phyloP scores from a whole-genome alignment of 2,797 vertebrate species.

The Botia kubotai region DNA sequence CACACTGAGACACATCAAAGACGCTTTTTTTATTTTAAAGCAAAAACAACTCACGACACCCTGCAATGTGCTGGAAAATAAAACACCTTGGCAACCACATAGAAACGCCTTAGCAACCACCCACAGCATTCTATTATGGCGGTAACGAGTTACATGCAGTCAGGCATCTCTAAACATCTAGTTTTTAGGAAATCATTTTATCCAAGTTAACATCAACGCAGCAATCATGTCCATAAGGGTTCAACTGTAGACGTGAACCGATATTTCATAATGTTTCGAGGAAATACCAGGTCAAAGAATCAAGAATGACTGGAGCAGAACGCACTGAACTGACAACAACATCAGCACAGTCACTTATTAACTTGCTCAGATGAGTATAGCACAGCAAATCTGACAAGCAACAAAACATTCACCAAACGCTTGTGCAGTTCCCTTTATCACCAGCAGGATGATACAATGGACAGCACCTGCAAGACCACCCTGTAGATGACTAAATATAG shows the following conservation, averaged over 20 bases:
- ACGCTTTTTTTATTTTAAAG: neutral
- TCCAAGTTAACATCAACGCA: too few species aligned
- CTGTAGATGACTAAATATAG: constrained; percentile 26
- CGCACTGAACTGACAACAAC: constrained; percentile 21
- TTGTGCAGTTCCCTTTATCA: constrained; percentile 14
- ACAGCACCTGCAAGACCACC: constrained; percentile 26
- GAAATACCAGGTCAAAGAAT: constrained; percentile 7
- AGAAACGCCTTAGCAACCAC: neutral
- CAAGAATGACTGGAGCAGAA: constrained; percentile 1
- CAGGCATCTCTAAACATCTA: too few species aligned
- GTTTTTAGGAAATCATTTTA: too few species aligned
- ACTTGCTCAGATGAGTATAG: constrained; percentile 7
- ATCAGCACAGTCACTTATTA: constrained; percentile 22
- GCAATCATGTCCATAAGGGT: neutral
- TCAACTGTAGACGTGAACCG: neutral
- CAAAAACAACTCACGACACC: neutral
- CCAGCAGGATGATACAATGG: neutral
- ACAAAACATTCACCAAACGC: constrained; percentile 9
- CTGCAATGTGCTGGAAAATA: neutral
- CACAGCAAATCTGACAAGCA: constrained; percentile 23
- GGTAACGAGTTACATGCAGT: too few species aligned
- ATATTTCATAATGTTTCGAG: neutral
- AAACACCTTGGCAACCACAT: neutral
- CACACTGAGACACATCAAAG: too few species aligned
- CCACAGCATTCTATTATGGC: neutral